Conservation (phyloP, 53 echinoderm and acorn worm species). For the Apostichopus leukothele region DNA sequence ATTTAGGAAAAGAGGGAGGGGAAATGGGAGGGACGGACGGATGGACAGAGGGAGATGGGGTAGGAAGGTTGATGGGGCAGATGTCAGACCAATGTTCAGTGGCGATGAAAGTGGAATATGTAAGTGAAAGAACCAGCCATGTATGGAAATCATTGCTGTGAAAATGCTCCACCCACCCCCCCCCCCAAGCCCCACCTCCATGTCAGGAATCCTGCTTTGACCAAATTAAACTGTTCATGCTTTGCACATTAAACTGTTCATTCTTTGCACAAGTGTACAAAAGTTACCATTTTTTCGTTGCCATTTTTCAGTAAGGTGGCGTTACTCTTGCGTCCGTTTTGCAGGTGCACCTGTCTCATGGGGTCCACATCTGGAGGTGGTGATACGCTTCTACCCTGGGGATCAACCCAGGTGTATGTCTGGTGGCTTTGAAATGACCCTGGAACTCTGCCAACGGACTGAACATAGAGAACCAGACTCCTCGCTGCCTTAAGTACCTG, state of each 20-base stretch:
- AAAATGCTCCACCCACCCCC: too few relatives aligned
- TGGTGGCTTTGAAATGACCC: conserved; percentile 86
- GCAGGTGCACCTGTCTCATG: neutral
- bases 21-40: too few relatives aligned
- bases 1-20: too few relatives aligned
- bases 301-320: conserved; percentile 84
- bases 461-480: conserved; percentile 79
- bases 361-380: conserved; percentile 87
- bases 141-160: too few relatives aligned
- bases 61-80: too few relatives aligned
- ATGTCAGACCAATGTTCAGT: too few relatives aligned
- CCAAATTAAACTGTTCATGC: neutral
- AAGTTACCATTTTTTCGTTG: conserved; percentile 82
- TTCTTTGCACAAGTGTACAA: neutral
- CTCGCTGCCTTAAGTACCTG: conserved; percentile 85
- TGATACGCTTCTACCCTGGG: conserved; percentile 89
- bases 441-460: conserved; percentile 91
- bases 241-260: neutral
- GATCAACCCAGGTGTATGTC: conserved; percentile 96
- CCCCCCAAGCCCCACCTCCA: too few relatives aligned
- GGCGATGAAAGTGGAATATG: too few relatives aligned
- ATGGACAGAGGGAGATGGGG: too few relatives aligned
- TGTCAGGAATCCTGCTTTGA: too few relatives aligned
- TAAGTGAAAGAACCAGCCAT: too few relatives aligned
- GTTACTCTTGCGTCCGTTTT: conserved; percentile 64